Conservation (phyloP, 2,113 vertebrate genomes). For the Tragulus kanchil region DNA sequence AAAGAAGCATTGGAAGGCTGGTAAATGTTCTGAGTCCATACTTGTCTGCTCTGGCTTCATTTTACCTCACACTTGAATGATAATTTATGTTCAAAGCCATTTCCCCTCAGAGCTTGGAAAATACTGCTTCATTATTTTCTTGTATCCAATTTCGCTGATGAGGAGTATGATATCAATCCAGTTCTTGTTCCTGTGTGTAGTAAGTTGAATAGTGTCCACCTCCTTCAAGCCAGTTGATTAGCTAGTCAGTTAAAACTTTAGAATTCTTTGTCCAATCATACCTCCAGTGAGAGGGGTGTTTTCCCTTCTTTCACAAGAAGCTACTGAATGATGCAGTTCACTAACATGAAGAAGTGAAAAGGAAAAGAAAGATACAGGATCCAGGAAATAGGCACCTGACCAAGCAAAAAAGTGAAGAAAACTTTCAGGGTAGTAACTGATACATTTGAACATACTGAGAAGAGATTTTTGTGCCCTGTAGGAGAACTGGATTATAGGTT, state of each 20-base stretch:
- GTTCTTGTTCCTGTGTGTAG: background rate
- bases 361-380: background rate
- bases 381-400: background rate
- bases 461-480: background rate
- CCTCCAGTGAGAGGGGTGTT: background rate
- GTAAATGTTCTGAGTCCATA: constrained; percentile 79
- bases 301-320: background rate
- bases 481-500: background rate
- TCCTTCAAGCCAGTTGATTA: too few relatives aligned
- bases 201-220: background rate
- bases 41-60: constrained; percentile 67
- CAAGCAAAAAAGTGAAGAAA: background rate
- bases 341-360: background rate
- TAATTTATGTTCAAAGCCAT: constrained; percentile 83
- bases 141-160: constrained; percentile 70
- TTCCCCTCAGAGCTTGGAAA: constrained; percentile 77
- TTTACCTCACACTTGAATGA: constrained; percentile 82
- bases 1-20: constrained; percentile 68
- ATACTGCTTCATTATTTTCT: constrained; percentile 75
- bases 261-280: background rate
- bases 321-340: background rate
- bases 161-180: constrained; percentile 11
- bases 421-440: fast-evolving
- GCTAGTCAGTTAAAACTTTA: too few relatives aligned
- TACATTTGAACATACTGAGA: background rate